phyloP scores from a whole-genome alignment of 2,888 invertebrate species.

The Microplitis deprimator region DNA sequence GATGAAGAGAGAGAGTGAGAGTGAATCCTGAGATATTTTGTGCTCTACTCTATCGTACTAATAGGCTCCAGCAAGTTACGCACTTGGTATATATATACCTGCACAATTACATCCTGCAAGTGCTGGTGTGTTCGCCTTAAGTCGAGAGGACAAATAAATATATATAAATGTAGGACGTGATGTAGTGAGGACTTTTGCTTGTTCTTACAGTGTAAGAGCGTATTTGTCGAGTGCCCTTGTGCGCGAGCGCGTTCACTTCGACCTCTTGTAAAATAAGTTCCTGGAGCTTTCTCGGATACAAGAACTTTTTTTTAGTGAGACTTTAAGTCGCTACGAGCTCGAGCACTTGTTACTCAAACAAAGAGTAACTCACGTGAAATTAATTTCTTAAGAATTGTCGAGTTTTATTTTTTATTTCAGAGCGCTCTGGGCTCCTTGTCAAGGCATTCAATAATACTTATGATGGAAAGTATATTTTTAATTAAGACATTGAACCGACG shows the following conservation, averaged over 20 bases:
- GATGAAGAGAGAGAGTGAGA: background rate
- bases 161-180: background rate
- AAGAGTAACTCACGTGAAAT: constrained; percentile 26
- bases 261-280: constrained; percentile 18
- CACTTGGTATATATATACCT: constrained; percentile 48
- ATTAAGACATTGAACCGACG: no score
- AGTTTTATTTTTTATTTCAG: background rate
- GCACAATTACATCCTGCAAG: constrained; percentile 63
- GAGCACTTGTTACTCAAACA: constrained; percentile 17
- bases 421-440: background rate
- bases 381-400: constrained; percentile 20
- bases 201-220: constrained; percentile 32
- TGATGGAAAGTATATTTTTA: no score
- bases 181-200: constrained; percentile 34
- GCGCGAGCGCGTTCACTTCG: constrained; percentile 32
- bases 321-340: constrained; percentile 21
- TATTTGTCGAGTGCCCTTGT: constrained; percentile 43
- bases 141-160: constrained; percentile 19
- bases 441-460: no score
- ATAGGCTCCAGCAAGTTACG: constrained; percentile 42
- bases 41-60: constrained; percentile 40
- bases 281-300: constrained; percentile 31
- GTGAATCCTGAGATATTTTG: constrained; percentile 53
- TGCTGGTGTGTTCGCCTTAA: constrained; percentile 44
- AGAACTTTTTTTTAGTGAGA: constrained; percentile 15